phyloP scores from a whole-genome alignment of 2,888 invertebrate genomes.

The Cryptosula pallasiana region DNA sequence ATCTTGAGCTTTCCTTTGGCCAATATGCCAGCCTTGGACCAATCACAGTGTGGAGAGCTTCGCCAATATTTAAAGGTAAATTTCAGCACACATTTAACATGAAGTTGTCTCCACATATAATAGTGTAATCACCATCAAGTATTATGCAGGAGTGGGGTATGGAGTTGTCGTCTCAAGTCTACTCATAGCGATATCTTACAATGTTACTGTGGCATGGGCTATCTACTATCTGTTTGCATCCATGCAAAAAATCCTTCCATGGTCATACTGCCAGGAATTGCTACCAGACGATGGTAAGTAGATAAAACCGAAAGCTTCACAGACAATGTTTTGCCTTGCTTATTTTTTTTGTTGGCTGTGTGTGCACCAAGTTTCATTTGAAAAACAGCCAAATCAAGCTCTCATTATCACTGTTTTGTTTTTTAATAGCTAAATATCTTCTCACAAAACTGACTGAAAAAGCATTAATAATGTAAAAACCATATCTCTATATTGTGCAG shows the following conservation, averaged over 20 bases:
- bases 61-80: constrained; percentile 18
- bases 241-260: constrained; percentile 1
- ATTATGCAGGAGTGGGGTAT: constrained; percentile 6
- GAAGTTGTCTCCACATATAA: too few species aligned
- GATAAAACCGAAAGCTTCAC: not conserved
- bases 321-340: not conserved
- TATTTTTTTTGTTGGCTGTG: too few species aligned
- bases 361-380: too few species aligned
- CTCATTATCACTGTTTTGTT: too few species aligned
- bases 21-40: constrained; percentile 16
- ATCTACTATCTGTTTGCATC: constrained; percentile 13
- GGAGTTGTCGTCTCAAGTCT: not conserved
- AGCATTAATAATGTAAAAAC: too few species aligned
- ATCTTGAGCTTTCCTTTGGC: constrained; percentile 9
- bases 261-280: not conserved
- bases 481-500: too few species aligned
- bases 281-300: not conserved
- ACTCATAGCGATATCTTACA: not conserved
- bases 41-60: not conserved
- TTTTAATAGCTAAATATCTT: too few species aligned
- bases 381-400: too few species aligned
- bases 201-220: not conserved
- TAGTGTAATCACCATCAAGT: too few species aligned
- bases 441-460: too few species aligned
- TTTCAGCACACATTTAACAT: not conserved